Base-by-base conservation (phyloP, 2,888 invertebrate genomes). In the Sympetrum striolatum region DNA sequence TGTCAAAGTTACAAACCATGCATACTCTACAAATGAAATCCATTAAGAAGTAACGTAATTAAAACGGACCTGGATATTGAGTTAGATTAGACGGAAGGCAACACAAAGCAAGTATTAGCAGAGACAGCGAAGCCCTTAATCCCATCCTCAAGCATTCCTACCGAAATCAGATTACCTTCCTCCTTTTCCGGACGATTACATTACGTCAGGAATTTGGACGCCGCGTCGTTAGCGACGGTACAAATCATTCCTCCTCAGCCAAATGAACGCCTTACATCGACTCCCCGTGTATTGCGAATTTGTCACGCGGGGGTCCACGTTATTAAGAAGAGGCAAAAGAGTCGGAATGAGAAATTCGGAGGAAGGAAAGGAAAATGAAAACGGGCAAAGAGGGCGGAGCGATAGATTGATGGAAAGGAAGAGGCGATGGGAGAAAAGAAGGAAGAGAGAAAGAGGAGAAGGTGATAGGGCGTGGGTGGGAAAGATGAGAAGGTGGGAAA, bases 401-500 rank as follows among this genome's bases (percentile, higher is more conserved):
- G 44, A 48, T 25, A 25, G 48, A 81, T 39, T 25, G 25, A 48
- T 39, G 25, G 25, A 44, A 48, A 25, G 48, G 25, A 31, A 80
- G 39, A 80, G 39, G 80, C n/a, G 58, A 82, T 53, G 53, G 2
- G 18, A 18, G 53, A 53, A 18, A 18, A 48, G 82, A 31, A 53
- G 53, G 31, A 0, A 6, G 31, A 8, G 37, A 35, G 0, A 10
- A 4, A 14, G 10, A 1, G 35, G 82, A 35, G 35, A 58, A 25
- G 82, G 35, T 18, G 37, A 58, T 22, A 31, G 10, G 3, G 44
- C 12, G 25, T 10, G 48, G n/a, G 15, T 10, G 15, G 81, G 86
- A 37, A 80, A 60, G 58, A 86, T 53, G 86, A 48, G 73, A 73
- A 73, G 58, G 82, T 25, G 22, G 39, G 86, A 86, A 58, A 86